Percentiles rank a stretch among this genome's conserved stretches.
Evolutionary conservation across 2,888 invertebrate genomes (phyloP).

Genomic region (Axea sp.): DNA sequence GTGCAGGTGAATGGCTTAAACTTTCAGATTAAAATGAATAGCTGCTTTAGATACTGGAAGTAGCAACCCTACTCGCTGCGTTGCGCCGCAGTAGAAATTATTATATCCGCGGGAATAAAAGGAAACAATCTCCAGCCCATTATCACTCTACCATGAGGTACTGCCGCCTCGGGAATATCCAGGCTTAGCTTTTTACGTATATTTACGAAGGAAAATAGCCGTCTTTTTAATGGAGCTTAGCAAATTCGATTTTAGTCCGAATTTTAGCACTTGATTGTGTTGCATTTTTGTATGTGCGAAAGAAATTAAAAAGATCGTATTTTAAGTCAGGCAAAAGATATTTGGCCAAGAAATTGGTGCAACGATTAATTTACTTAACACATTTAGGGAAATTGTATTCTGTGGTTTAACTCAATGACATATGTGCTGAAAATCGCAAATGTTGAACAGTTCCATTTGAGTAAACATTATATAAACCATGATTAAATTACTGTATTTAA

Average conservation of each 20-base stretch:
- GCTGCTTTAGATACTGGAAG: slow-evolving; percentile 61
- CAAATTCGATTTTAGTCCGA: slow-evolving; percentile 13
- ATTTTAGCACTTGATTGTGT: background rate
- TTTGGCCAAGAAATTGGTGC: too few relatives aligned
- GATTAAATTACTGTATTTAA: too few relatives aligned
- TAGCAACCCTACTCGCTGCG: slow-evolving; percentile 50
- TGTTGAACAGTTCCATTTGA: too few relatives aligned
- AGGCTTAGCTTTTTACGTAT: slow-evolving; percentile 47
- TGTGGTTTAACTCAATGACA: too few relatives aligned
- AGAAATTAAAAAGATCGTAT: too few relatives aligned
- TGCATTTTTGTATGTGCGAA: background rate
- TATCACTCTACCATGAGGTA: slow-evolving; percentile 68
- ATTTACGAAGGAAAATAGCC: slow-evolving; percentile 24
- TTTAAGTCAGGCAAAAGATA: too few relatives aligned
- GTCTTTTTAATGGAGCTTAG: background rate
- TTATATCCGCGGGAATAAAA: slow-evolving; percentile 71
- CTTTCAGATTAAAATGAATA: slow-evolving; percentile 73
- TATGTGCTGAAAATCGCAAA: too few relatives aligned
- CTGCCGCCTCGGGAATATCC: slow-evolving; percentile 50
- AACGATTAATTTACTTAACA: too few relatives aligned
- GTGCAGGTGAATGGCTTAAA: slow-evolving; percentile 64
- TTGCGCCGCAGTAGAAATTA: slow-evolving; percentile 63
- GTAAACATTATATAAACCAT: too few relatives aligned
- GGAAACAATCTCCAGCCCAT: slow-evolving; percentile 72
- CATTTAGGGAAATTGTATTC: too few relatives aligned